Evolutionary conservation across 2,888 invertebrate genomes (phyloP), one percentile per base, ranked within the genome.

Genomic region (Eulithis prunata): DNA sequence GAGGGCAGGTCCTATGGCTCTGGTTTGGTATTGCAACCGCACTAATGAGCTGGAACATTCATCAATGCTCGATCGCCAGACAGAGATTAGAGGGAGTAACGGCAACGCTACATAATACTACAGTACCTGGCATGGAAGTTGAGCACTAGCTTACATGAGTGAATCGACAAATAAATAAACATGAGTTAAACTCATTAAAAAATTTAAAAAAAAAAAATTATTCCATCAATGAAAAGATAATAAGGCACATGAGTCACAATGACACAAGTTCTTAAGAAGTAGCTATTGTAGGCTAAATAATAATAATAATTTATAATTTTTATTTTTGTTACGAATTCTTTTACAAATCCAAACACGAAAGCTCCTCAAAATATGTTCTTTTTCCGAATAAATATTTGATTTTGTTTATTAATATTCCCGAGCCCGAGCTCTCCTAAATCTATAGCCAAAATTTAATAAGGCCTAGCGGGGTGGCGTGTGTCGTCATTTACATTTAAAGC

Each of bases 401-500:
- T 49, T 52, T 62, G 64, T 62, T 68, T 66, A 65, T 60, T 43
- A 52, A 60, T 65, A 52, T 45, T 47, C 59, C 38, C 57, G 64
- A 62, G 67, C 68, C 68, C 67, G 62, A 71, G 71, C 68, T 62
- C 71, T 75, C 71, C 75, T 75, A 78, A 78, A 82, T 78, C 82
- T 78, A 79, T 83, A 78, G 76, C 69, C 78, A 72, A 84, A 87
- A 89, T 91, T 92, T 92, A 91, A 92, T 91, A 92, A 91, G 88
- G 86, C 86, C 80, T 64, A 71, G 70, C 51, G 63, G 80, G 79
- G 84, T 64, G 80, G 85, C 85, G 86, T 90, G 88, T 91, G 87
- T 90, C 88, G 88, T 86, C 89, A 92, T 93, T 92, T 90, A 91
- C 93, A 93, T 93, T 89, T 91, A 92, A 92, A 93, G 92, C 87